These are phyloP conservation scores for Menidia menidia DNA, from an alignment of 2,797 vertebrate species.

Conservation along the genomic window DNA sequence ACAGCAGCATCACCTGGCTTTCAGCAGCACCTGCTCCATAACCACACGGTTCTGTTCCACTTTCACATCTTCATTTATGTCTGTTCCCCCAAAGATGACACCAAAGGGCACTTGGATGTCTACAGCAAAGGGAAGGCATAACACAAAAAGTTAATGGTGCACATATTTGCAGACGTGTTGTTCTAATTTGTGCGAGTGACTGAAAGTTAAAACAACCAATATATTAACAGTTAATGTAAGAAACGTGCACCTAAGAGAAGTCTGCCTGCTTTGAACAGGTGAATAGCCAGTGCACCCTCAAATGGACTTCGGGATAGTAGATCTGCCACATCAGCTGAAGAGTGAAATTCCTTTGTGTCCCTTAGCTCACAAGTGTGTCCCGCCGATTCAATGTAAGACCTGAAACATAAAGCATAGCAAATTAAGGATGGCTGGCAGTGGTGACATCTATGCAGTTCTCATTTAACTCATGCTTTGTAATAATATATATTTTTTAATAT, in stretches of 20 bases:
- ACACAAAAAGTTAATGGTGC: slow-evolving; percentile 32
- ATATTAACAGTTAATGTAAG: slow-evolving; percentile 7
- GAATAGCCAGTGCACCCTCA: slow-evolving; percentile 90
- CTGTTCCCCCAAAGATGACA: slow-evolving; percentile 95
- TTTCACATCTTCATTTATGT: slow-evolving; percentile 94
- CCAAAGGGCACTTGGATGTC: slow-evolving; percentile 89
- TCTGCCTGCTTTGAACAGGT: slow-evolving; percentile 90
- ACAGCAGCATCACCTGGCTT: slow-evolving; percentile 87
- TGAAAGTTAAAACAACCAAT: not conserved
- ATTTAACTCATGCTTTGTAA: too few species aligned
- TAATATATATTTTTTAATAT: too few species aligned
- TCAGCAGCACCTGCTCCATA: slow-evolving; percentile 89
- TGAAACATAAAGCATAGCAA: slow-evolving; percentile 62
- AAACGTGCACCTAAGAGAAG: slow-evolving; percentile 87
- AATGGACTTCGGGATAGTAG: slow-evolving; percentile 75
- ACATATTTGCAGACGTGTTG: not conserved
- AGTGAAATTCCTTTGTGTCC: slow-evolving; percentile 83
- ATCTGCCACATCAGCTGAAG: slow-evolving; percentile 77
- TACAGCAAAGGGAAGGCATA: slow-evolving; percentile 71
- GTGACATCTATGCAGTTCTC: not conserved
- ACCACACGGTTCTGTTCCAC: slow-evolving; percentile 84
- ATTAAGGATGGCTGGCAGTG: not conserved
- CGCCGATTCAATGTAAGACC: slow-evolving; percentile 87
- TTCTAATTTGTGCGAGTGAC: slow-evolving; percentile 5
- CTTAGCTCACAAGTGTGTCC: slow-evolving; percentile 89